phyloP scores from a whole-genome alignment of 2,888 invertebrate genomes.

The Limnephilus rhombicus region DNA sequence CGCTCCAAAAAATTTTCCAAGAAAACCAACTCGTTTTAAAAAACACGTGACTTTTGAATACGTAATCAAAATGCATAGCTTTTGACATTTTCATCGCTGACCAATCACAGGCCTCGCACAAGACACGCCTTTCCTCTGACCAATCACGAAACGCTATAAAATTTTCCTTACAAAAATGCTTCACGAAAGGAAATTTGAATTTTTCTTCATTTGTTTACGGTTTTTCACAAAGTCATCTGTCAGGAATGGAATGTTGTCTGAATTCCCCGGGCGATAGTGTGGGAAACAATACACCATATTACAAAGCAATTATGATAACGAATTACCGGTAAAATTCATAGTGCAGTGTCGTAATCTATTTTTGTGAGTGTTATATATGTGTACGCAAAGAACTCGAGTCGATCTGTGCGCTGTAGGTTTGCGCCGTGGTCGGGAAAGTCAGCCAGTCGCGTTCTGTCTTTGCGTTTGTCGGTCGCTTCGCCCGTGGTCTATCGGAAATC shows the following conservation, averaged over 20 bases:
- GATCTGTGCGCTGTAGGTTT: constrained; percentile 48
- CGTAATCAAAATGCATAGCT: constrained; percentile 34
- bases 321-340: not conserved
- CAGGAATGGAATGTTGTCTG: not conserved
- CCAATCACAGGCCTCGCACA: constrained; percentile 47
- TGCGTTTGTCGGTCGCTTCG: constrained; percentile 45
- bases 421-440: constrained; percentile 38
- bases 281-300: not conserved
- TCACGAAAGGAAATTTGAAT: constrained; percentile 26
- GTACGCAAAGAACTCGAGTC: constrained; percentile 29
- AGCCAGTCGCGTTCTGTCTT: constrained; percentile 59
- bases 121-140: constrained; percentile 58
- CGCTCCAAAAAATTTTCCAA: not conserved
- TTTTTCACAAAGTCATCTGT: constrained; percentile 3
- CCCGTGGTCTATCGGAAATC: constrained; percentile 18
- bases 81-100: constrained; percentile 44
- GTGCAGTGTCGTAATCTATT: constrained; percentile 32
- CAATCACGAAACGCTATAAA: constrained; percentile 47
- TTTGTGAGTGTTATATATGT: constrained; percentile 37
- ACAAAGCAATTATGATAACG: not conserved
- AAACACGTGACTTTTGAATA: constrained; percentile 43
- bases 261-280: constrained; percentile 27
- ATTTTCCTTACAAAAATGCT: constrained; percentile 15
- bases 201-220: constrained; percentile 43
- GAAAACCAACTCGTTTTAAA: not conserved